These are phyloP conservation scores for Podiceps cristatus DNA, from an alignment of 2,113 vertebrate genomes.

Conservation along the genomic window DNA sequence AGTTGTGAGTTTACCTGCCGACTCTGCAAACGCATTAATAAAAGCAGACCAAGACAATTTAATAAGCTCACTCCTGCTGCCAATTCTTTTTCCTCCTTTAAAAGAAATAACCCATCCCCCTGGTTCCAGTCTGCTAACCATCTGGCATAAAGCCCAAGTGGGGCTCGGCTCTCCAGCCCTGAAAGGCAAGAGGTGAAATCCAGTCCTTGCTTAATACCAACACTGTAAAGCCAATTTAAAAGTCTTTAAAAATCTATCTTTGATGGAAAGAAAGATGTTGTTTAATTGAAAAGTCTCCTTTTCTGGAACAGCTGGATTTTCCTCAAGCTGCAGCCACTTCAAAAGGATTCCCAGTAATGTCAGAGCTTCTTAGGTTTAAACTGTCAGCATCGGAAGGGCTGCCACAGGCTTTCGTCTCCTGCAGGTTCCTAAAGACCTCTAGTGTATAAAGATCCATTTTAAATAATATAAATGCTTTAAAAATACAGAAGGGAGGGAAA, in stretches of 20 bases:
- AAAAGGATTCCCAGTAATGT: slow-evolving; percentile 60
- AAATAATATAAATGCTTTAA: slow-evolving; percentile 48
- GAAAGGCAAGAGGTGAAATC: slow-evolving; percentile 59
- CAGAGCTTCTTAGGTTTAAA: slow-evolving; percentile 62
- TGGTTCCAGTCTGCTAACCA: slow-evolving; percentile 18
- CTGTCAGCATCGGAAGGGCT: slow-evolving; percentile 25
- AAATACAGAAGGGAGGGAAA: slow-evolving; percentile 31
- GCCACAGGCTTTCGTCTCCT: slow-evolving; percentile 36
- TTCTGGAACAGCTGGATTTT: slow-evolving; percentile 60
- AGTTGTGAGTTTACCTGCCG: neutral
- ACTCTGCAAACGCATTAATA: neutral
- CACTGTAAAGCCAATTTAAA: slow-evolving; percentile 66
- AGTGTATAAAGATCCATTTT: slow-evolving; percentile 33
- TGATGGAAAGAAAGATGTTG: slow-evolving; percentile 67
- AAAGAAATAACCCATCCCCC: slow-evolving; percentile 54
- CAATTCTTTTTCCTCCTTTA: slow-evolving; percentile 46
- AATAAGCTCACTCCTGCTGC: slow-evolving; percentile 42
- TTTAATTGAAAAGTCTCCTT: slow-evolving; percentile 72
- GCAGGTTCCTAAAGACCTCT: slow-evolving; percentile 34
- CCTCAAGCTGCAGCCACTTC: slow-evolving; percentile 41
- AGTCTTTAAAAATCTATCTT: slow-evolving; percentile 69
- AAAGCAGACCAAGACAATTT: slow-evolving; percentile 47
- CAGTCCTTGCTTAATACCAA: slow-evolving; percentile 53
- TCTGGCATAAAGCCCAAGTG: slow-evolving; percentile 32
- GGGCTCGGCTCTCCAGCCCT: neutral